Evolutionary conservation across 2,888 invertebrate genomes (phyloP).

Genomic region (Dysmachus trigonus): DNA sequence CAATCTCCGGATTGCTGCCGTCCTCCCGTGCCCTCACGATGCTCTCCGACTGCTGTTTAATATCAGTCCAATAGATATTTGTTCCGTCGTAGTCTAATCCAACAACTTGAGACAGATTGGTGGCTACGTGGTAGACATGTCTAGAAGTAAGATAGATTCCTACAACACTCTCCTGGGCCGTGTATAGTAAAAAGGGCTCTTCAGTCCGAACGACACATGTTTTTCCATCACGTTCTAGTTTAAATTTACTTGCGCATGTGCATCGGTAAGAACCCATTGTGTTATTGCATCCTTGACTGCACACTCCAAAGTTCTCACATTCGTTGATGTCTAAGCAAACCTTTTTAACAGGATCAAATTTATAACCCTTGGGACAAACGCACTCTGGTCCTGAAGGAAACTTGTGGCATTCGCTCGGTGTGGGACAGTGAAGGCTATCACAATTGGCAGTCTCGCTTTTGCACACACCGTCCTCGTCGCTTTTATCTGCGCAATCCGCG

Average conservation of each 20-base stretch:
- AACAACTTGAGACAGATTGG: conserved; percentile 67
- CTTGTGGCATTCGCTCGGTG: conserved; percentile 63
- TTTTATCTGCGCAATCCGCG: conserved; percentile 70
- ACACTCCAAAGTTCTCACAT: conserved; percentile 71
- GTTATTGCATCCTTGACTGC: conserved; percentile 76
- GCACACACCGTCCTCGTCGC: conserved; percentile 69
- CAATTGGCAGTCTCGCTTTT: conserved; percentile 55
- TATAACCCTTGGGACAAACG: conserved; percentile 67
- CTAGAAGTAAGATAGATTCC: conserved; percentile 70
- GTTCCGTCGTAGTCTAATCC: conserved; percentile 77
- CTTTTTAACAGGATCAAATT: conserved; percentile 52
- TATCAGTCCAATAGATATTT: conserved; percentile 82
- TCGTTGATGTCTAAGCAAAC: conserved; percentile 70
- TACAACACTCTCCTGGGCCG: conserved; percentile 72
- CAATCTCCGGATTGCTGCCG: conserved; percentile 69
- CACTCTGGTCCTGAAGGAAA: conserved; percentile 68
- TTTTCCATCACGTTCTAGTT: conserved; percentile 65
- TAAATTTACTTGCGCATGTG: conserved; percentile 70
- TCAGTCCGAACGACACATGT: conserved; percentile 69
- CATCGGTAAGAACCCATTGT: conserved; percentile 70
- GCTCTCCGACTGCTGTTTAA: conserved; percentile 74
- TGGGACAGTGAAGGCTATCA: conserved; percentile 56
- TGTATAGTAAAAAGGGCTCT: conserved; percentile 75
- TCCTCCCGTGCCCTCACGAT: conserved; percentile 73
- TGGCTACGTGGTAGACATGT: conserved; percentile 63